A percentile compares a stretch with the other conserved stretches of the same genome.
Evolutionary conservation across 37 sponge, comb jelly and placozoan genomes (phyloP).

Genomic region (Ephydatia muelleri): DNA sequence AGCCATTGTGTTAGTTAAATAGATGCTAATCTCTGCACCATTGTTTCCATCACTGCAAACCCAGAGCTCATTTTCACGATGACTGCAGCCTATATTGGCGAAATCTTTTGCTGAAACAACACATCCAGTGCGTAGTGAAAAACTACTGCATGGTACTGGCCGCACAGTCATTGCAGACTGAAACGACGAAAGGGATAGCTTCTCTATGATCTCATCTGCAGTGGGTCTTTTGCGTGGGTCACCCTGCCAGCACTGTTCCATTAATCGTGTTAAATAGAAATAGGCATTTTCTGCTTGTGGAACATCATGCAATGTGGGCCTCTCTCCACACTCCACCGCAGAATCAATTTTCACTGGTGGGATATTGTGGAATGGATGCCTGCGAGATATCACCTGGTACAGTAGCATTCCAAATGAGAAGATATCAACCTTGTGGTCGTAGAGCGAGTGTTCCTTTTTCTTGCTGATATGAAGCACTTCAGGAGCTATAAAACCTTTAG

Average conservation of each 20-base stretch:
- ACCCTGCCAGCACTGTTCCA: constrained; percentile 80
- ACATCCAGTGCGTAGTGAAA: constrained; percentile 52
- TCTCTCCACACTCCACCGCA: constrained; percentile 50
- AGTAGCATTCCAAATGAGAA: constrained; percentile 89
- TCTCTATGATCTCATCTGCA: constrained; percentile 35
- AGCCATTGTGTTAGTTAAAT: constrained; percentile 62
- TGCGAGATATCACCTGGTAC: constrained; percentile 80
- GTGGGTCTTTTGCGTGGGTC: constrained; percentile 60
- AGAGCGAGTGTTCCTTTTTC: constrained; percentile 61
- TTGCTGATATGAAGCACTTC: constrained; percentile 80
- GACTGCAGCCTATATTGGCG: constrained; percentile 1
- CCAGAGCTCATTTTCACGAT: constrained; percentile 56
- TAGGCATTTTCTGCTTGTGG: constrained; percentile 52
- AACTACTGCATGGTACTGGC: constrained; percentile 52
- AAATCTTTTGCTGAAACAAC: constrained; percentile 38
- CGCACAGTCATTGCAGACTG: constrained; percentile 64
- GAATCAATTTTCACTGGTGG: constrained; percentile 54
- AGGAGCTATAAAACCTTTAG: constrained; percentile 91
- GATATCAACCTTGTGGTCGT: constrained; percentile 81
- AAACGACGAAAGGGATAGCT: constrained; percentile 15
- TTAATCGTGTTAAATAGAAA: constrained; percentile 65
- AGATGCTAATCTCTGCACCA: constrained; percentile 70
- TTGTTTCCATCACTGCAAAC: constrained; percentile 61
- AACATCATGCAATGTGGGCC: constrained; percentile 72
- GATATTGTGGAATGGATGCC: constrained; percentile 69